A percentile compares a stretch with the other conserved stretches of the same genome.
phyloP scores from a whole-genome alignment of 2,113 vertebrate genomes.

The human (Homo sapiens) region GRCh38 chr5:56636501-56637000 shows the following conservation, averaged over 20 bases:
- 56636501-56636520: not conserved
- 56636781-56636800: not conserved
- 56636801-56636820: not conserved
- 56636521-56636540: not conserved
- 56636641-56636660: not conserved
- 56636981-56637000: constrained; percentile 20
- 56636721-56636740: not conserved
- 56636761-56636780: not conserved
- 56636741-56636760: not conserved
- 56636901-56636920: not conserved
- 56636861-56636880: not conserved
- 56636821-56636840: not conserved
- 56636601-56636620: not conserved
- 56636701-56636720: not conserved
- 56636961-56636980: not conserved
- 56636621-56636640: not conserved
- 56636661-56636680: not conserved
- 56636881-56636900: not conserved
- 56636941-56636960: not conserved
- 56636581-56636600: not conserved
- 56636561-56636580: not conserved
- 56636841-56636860: not conserved
- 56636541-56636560: not conserved
- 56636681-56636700: not conserved
- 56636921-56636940: not conserved